Evolutionary conservation across 2,797 vertebrate genomes (phyloP).

Genomic region (Pseudochaenichthys georgianus): DNA sequence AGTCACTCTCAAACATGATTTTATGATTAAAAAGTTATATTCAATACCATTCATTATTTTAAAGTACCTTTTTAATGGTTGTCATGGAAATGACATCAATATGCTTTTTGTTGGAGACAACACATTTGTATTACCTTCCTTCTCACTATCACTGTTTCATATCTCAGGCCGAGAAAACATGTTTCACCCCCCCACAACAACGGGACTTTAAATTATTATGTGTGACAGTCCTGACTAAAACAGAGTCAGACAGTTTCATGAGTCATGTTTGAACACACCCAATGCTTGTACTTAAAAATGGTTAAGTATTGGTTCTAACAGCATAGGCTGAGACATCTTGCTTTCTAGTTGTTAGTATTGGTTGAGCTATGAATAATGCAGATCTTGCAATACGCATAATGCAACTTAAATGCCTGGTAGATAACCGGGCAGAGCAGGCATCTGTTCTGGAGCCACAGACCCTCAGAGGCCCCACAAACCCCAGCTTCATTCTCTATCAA

Average conservation of each 20-base stretch:
- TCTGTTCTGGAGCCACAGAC: not conserved
- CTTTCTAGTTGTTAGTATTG: not conserved
- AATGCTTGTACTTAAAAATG: conserved; percentile 9
- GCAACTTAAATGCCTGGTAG: not conserved
- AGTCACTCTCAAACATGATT: conserved; percentile 10
- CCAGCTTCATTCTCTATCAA: not conserved
- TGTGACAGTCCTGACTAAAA: not conserved
- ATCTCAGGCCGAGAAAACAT: not conserved
- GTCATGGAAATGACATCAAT: not conserved
- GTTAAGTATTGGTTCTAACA: not conserved
- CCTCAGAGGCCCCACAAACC: not conserved
- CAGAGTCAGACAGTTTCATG: not conserved
- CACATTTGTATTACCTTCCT: not conserved
- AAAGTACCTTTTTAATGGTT: not conserved
- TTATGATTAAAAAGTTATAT: conserved; percentile 20
- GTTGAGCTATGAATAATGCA: not conserved
- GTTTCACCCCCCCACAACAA: conserved; percentile 3
- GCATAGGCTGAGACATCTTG: not conserved
- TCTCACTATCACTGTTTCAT: not conserved
- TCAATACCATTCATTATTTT: not conserved
- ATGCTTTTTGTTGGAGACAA: not conserved
- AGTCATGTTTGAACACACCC: conserved; percentile 5
- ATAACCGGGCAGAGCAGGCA: not conserved
- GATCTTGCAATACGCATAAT: conserved; percentile 5
- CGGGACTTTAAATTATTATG: not conserved